A percentile compares a stretch with the other conserved stretches of the same genome.
Evolutionary conservation across 2,113 vertebrate genomes (phyloP).

Genomic region (Nestor notabilis): DNA sequence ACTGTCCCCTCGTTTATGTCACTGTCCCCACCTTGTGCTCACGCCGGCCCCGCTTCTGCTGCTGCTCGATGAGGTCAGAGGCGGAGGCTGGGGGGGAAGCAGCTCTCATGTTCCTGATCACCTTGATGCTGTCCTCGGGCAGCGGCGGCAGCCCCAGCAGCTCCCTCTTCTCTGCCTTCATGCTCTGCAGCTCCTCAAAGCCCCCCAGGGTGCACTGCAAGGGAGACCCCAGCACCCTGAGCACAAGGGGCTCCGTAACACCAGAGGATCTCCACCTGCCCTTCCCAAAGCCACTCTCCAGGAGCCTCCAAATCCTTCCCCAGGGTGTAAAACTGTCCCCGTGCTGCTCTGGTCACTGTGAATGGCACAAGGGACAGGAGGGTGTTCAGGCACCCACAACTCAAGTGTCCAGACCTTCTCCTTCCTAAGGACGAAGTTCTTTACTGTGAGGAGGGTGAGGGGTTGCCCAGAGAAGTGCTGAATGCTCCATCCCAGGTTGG

Average conservation of each 20-base stretch:
- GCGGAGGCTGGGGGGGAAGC: conserved; percentile 95
- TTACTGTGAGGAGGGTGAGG: neutral
- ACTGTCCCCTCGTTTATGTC: neutral
- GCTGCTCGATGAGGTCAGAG: conserved; percentile 96
- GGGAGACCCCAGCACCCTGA: accelerated
- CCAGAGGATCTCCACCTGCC: accelerated
- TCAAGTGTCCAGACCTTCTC: neutral
- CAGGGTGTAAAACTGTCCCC: neutral
- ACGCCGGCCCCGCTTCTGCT: conserved; percentile 92
- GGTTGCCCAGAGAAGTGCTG: neutral
- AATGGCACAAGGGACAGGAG: neutral
- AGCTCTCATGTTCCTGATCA: conserved; percentile 94
- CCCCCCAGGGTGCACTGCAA: conserved; percentile 92
- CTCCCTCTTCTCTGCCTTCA: conserved; percentile 88
- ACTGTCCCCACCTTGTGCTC: conserved; percentile 84
- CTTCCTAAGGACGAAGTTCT: neutral
- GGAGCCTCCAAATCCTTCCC: neutral
- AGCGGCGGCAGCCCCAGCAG: conserved; percentile 87
- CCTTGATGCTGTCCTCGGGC: conserved; percentile 95
- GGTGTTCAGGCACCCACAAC: accelerated
- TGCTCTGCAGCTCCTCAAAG: conserved; percentile 92
- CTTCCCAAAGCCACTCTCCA: accelerated
- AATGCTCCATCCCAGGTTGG: neutral
- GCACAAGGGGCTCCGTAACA: accelerated
- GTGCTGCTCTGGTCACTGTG: accelerated